These are phyloP conservation scores for Opisthograptis luteolata DNA, from an alignment of 2,888 invertebrate genomes.

Conservation along the genomic window DNA sequence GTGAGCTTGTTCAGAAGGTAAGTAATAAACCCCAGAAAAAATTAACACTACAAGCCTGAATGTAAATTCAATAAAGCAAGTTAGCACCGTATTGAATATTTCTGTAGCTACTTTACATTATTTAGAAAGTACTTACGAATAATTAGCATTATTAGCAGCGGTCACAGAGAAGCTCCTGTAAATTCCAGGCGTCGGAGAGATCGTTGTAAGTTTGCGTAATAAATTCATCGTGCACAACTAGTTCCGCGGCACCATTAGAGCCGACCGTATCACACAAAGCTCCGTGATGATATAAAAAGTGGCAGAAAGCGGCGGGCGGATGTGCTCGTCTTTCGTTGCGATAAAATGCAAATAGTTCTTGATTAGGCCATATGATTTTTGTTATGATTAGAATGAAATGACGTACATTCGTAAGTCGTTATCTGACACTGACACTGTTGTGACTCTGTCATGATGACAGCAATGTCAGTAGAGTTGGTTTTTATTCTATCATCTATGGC, in stretches of 20 bases:
- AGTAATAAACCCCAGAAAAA: too few relatives aligned
- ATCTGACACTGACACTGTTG: too few relatives aligned
- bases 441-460: too few relatives aligned
- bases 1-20: too few relatives aligned
- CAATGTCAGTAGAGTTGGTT: too few relatives aligned
- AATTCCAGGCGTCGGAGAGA: constrained; percentile 41
- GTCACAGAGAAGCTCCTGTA: constrained; percentile 64
- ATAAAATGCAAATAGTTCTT: too few relatives aligned
- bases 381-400: constrained; percentile 4
- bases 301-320: not conserved
- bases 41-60: too few relatives aligned
- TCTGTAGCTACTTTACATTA: not conserved
- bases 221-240: constrained; percentile 55
- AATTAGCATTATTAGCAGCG: constrained; percentile 53
- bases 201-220: constrained; percentile 45
- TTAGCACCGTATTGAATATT: too few relatives aligned
- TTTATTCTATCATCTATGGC: too few relatives aligned
- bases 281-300: not conserved
- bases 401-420: too few relatives aligned
- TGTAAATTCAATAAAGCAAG: not conserved
- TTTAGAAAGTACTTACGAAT: constrained; percentile 63
- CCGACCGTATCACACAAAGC: not conserved
- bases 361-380: constrained; percentile 17
- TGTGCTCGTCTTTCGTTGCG: not conserved
- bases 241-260: constrained; percentile 28